These are phyloP conservation scores for Sebastes cheni DNA, from an alignment of 2,797 vertebrate genomes.

Conservation along the genomic window DNA sequence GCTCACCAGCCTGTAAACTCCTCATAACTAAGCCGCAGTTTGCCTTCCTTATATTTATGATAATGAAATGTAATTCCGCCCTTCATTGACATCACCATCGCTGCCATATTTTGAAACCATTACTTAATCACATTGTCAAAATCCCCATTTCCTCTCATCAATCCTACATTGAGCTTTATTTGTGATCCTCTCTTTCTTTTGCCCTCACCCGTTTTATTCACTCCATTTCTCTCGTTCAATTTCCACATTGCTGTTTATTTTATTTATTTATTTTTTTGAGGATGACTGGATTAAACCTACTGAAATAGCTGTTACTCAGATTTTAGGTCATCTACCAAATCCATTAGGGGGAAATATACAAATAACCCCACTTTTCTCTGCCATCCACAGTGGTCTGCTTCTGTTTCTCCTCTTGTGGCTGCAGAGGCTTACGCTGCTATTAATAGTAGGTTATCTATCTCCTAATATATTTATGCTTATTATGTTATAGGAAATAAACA, in stretches of 20 bases:
- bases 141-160: conserved; percentile 82
- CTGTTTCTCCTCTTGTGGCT: conserved; percentile 62
- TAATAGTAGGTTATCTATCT: conserved; percentile 69
- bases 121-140: conserved; percentile 84
- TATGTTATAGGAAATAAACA: conserved; percentile 62
- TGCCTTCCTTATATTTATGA: conserved; percentile 65
- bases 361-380: conserved; percentile 74
- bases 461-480: conserved; percentile 65
- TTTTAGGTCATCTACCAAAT: conserved; percentile 83
- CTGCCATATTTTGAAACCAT: conserved; percentile 76
- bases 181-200: conserved; percentile 71
- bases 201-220: conserved; percentile 65
- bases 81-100: conserved; percentile 73
- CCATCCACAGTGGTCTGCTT: conserved; percentile 61
- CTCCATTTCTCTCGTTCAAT: conserved; percentile 62
- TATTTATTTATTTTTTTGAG: conserved; percentile 51
- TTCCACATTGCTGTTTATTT: conserved; percentile 69
- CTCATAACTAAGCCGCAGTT: conserved; percentile 55
- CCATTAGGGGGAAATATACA: conserved; percentile 75
- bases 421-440: conserved; percentile 63
- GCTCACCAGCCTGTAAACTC: conserved; percentile 50
- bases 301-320: conserved; percentile 83
- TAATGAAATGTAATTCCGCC: conserved; percentile 76
- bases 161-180: conserved; percentile 76
- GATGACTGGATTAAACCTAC: conserved; percentile 81